These are phyloP conservation scores for Sesia apiformis DNA, from an alignment of 2,888 invertebrate species.

Conservation along the genomic window DNA sequence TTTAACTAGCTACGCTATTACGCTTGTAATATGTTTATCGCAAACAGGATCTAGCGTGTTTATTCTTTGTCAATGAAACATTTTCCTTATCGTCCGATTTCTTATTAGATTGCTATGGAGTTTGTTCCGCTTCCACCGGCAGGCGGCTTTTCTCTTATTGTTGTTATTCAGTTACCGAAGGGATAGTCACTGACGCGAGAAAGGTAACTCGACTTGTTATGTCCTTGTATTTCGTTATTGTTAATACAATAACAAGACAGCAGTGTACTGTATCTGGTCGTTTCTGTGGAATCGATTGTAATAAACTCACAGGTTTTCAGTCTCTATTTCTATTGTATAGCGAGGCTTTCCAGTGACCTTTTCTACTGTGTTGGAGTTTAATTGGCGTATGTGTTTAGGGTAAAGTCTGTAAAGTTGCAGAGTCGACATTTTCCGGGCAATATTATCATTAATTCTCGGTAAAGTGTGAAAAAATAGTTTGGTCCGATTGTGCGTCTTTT, in stretches of 20 bases:
- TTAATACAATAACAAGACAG: constrained; percentile 17
- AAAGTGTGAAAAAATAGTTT: too few relatives aligned
- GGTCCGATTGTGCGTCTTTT: too few relatives aligned
- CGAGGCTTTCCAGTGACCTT: too few relatives aligned
- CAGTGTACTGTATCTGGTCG: not conserved
- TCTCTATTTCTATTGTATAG: not conserved
- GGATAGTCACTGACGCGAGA: constrained; percentile 46
- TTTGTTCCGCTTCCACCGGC: constrained; percentile 37
- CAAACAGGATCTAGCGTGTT: constrained; percentile 41
- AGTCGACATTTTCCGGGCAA: too few relatives aligned
- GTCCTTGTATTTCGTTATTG: constrained; percentile 39
- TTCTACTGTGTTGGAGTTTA: too few relatives aligned
- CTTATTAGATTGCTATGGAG: constrained; percentile 60
- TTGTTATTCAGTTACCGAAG: constrained; percentile 60
- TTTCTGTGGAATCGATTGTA: constrained; percentile 5
- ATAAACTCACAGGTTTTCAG: constrained; percentile 3
- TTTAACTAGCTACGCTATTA: constrained; percentile 13
- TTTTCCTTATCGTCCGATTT: constrained; percentile 59
- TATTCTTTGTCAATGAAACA: constrained; percentile 61
- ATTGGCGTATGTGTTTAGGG: too few relatives aligned
- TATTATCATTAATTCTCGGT: too few relatives aligned
- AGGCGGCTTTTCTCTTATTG: constrained; percentile 38
- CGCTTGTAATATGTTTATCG: constrained; percentile 41
- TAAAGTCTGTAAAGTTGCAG: too few relatives aligned
- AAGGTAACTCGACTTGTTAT: constrained; percentile 56